Percentiles rank a stretch among this genome's conserved stretches.
Evolutionary conservation across 2,797 vertebrate genomes (phyloP).

Genomic region (Serranus cabrilla): DNA sequence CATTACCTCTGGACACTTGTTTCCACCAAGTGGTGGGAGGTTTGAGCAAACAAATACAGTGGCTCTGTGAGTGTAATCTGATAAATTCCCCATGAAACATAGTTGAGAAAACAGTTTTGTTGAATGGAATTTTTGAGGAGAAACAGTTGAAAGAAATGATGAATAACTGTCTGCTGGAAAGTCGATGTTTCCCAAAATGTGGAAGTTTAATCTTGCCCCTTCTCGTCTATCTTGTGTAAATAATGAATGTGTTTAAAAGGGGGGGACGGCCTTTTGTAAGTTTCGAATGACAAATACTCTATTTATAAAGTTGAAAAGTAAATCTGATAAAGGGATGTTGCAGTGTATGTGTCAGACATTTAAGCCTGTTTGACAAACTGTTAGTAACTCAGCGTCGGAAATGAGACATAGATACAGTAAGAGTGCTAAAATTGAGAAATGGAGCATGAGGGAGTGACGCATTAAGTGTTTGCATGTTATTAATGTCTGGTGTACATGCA

Average conservation of each 20-base stretch:
- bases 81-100: too few species aligned
- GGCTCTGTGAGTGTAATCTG: too few species aligned
- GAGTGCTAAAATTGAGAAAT: slow-evolving; percentile 11
- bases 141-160: too few species aligned
- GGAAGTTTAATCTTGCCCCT: not conserved
- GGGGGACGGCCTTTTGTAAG: not conserved
- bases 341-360: not conserved
- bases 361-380: not conserved
- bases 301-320: not conserved
- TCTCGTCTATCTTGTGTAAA: not conserved
- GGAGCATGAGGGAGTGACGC: not conserved
- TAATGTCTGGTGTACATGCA: not conserved
- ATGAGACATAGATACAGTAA: not conserved
- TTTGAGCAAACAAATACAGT: too few species aligned
- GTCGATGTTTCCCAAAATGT: slow-evolving; percentile 1
- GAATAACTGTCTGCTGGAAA: not conserved
- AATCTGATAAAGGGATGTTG: not conserved
- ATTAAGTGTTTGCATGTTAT: slow-evolving; percentile 11
- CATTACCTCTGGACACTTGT: too few species aligned
- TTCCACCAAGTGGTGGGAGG: too few species aligned
- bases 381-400: not conserved
- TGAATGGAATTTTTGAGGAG: too few species aligned
- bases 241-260: not conserved
- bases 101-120: too few species aligned
- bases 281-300: slow-evolving; percentile 5